These are phyloP conservation scores for Lethenteron reissneri DNA, from an alignment of 2,113 vertebrate species.

Conservation along the genomic window DNA sequence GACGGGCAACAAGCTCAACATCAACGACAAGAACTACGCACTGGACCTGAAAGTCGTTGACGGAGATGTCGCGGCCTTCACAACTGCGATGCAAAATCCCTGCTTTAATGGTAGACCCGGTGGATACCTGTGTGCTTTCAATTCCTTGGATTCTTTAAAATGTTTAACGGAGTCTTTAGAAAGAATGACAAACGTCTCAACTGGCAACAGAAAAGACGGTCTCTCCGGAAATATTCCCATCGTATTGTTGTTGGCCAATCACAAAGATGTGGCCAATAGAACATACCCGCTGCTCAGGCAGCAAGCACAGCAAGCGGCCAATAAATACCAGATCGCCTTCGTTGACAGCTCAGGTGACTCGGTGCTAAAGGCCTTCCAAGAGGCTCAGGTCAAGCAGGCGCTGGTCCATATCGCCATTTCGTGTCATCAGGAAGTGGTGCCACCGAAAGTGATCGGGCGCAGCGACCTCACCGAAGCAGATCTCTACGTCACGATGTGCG, in stretches of 20 bases:
- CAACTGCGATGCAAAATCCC: conserved; percentile 3
- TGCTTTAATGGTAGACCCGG: not conserved
- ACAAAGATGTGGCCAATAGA: not conserved
- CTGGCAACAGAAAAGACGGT: not conserved
- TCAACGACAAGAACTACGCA: not conserved
- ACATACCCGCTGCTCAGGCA: conserved; percentile 27
- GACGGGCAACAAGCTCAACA: not conserved
- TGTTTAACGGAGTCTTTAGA: no score
- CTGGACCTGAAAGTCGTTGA: not conserved
- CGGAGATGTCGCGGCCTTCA: not conserved
- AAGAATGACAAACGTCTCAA: no score
- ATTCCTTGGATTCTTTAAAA: not conserved
- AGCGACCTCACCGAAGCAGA: conserved; percentile 52
- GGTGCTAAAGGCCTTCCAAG: not conserved
- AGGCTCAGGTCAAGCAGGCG: not conserved
- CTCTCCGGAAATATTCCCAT: not conserved
- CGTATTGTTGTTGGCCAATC: not conserved
- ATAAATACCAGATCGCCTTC: conserved; percentile 57
- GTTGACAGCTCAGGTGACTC: conserved; percentile 30
- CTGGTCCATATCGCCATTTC: not conserved
- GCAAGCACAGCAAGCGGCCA: conserved; percentile 64
- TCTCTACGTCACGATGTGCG: conserved; percentile 57
- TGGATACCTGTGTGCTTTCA: conserved; percentile 1
- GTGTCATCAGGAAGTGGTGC: not conserved
- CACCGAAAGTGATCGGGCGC: conserved; percentile 1